Conservation (phyloP, 64 coral and sea anemone genomes). For the Acropora tenuis region DNA sequence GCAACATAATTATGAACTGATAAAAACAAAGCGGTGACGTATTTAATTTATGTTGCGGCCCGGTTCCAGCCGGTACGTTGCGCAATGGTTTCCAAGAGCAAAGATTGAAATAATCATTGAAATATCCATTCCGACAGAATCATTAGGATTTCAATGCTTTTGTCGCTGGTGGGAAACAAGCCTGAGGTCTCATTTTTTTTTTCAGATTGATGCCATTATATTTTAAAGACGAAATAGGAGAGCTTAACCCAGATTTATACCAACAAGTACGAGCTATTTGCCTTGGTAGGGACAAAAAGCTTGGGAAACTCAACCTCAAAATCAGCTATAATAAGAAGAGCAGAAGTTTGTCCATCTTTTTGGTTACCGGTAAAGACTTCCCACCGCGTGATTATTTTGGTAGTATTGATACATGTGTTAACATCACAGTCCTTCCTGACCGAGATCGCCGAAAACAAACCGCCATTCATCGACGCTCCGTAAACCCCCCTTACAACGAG, state of each 20-base stretch:
- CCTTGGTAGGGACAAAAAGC: slow-evolving; percentile 57
- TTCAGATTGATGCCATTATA: slow-evolving; percentile 72
- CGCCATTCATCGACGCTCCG: slow-evolving; percentile 78
- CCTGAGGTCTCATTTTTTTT: not conserved
- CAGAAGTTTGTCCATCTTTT: slow-evolving; percentile 66
- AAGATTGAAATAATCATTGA: too few relatives aligned
- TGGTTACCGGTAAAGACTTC: slow-evolving; percentile 79
- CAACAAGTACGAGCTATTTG: slow-evolving; percentile 45
- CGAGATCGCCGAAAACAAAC: slow-evolving; percentile 78
- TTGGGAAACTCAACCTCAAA: slow-evolving; percentile 74
- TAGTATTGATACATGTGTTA: slow-evolving; percentile 89
- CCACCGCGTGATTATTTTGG: slow-evolving; percentile 86
- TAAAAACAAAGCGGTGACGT: too few relatives aligned
- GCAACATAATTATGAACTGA: too few relatives aligned
- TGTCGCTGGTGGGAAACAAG: too few relatives aligned
- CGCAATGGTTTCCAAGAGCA: too few relatives aligned
- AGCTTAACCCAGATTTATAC: slow-evolving; percentile 70
- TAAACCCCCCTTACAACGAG: slow-evolving; percentile 87
- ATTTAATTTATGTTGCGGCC: too few relatives aligned
- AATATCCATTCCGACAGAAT: too few relatives aligned
- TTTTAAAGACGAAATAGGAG: slow-evolving; percentile 69
- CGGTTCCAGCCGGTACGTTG: too few relatives aligned
- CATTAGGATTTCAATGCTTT: too few relatives aligned
- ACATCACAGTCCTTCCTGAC: slow-evolving; percentile 81
- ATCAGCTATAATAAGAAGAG: slow-evolving; percentile 70